Evolutionary conservation across 2,113 vertebrate genomes (phyloP).

Genomic region (Ochotona curzoniae): DNA sequence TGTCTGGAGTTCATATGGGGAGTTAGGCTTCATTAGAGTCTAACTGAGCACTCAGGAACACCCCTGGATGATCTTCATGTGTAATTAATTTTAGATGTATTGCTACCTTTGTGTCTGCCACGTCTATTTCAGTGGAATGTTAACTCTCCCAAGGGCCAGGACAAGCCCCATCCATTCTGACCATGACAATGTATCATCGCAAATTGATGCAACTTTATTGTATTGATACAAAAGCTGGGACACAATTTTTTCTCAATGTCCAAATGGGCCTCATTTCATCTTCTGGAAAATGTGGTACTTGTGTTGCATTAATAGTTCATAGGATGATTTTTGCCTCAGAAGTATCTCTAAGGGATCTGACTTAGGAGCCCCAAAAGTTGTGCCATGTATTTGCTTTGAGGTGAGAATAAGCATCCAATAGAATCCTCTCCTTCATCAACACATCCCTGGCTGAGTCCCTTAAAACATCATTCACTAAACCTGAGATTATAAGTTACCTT

Average conservation of each 20-base stretch:
- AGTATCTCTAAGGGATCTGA: neutral
- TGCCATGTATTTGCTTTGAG: neutral
- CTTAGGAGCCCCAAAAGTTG: neutral
- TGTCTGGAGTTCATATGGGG: neutral
- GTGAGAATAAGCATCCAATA: neutral
- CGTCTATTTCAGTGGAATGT: neutral
- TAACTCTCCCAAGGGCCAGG: neutral
- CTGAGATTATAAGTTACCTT: neutral
- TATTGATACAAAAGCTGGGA: neutral
- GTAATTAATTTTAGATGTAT: neutral
- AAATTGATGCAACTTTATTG: too few species aligned
- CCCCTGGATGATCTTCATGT: neutral
- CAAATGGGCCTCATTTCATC: neutral
- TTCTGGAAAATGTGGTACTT: neutral
- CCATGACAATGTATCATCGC: neutral
- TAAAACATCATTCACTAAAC: neutral
- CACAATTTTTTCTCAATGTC: neutral
- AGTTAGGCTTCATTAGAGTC: neutral
- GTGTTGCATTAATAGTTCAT: neutral
- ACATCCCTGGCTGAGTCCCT: neutral
- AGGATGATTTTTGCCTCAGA: neutral
- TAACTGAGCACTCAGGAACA: neutral
- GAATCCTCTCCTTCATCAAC: neutral
- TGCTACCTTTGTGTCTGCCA: neutral
- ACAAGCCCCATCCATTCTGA: neutral